Base-by-base conservation (phyloP, 2,888 invertebrate genomes). In the Drosophila atroscutellata region DNA sequence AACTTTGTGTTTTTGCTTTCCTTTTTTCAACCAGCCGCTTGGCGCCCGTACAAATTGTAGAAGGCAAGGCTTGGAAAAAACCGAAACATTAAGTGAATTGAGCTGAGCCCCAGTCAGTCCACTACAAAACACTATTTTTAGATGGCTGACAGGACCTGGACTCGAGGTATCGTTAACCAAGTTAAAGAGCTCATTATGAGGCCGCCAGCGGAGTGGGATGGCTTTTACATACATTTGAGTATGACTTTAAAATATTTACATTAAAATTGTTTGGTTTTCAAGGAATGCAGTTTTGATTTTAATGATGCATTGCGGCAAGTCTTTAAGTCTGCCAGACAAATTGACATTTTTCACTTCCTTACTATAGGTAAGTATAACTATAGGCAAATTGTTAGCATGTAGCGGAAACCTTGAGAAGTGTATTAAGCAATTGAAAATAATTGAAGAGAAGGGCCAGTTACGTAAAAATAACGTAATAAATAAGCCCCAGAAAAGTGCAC, bases 231-330 rank as follows among this genome's bases (percentile, higher is more conserved):
- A 37, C 58, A 30, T 32, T 57, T 58, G 26, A 61, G 52, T 51
- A 63, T 55, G 70, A 74, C 72, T 72, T 83, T 76, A 37, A 87
- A 78, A 81, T 84, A 86, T 87, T 87, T 75, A 84, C 90, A 87
- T 84, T 89, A 89, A 89, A 89, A 84, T 89, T 72, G 70, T 80
- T 86, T 42, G 59, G 65, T 47, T 49, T 57, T 58, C 47, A 24
- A 28, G 36, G 49, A 70, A 70, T 60, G 66, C 20, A 37, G 63
- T 64, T 56, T 64, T 65, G n/a, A 58, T 51, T 67, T 65, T 63
- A 45, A 63, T 66, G 63, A 37, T 55, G 63, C 28, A 54, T 39
- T 63, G 50, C 62, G 47, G 47, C 68, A 37, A 49, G 56, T 36
- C 13, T 60, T 65, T 39, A 72, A 54, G 66, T 76, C 55, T 69